These are phyloP conservation scores for Psilopsiagon aymara DNA, from an alignment of 2,113 vertebrate genomes.

Conservation along the genomic window DNA sequence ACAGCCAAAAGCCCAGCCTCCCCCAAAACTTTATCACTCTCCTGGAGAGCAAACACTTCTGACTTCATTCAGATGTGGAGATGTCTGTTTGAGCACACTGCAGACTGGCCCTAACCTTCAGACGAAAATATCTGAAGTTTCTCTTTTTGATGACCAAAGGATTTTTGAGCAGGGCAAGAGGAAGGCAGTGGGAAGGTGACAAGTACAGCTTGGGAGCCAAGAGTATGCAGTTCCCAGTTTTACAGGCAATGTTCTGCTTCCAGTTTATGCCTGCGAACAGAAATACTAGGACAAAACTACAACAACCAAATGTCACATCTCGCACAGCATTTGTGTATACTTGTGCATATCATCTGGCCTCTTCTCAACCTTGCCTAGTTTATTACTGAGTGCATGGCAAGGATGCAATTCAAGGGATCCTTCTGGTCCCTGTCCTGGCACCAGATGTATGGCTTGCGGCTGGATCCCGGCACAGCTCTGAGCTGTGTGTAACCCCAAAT, in stretches of 20 bases:
- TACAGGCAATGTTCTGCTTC: neutral
- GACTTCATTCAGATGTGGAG: neutral
- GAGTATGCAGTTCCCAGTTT: neutral
- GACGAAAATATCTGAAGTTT: neutral
- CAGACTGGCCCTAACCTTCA: neutral
- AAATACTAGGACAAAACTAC: neutral
- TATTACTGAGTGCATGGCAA: neutral
- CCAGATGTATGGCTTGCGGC: accelerated
- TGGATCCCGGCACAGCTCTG: neutral
- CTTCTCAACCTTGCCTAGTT: neutral
- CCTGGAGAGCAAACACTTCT: neutral
- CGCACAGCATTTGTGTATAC: neutral
- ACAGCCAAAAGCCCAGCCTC: neutral
- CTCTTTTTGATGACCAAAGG: neutral
- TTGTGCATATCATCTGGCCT: neutral
- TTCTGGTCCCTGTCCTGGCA: neutral
- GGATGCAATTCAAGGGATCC: no score
- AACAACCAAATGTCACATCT: neutral
- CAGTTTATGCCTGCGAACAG: neutral
- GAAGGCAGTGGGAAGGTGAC: neutral
- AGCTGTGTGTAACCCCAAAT: neutral
- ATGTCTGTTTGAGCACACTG: neutral
- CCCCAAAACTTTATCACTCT: neutral
- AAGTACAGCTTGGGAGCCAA: neutral
- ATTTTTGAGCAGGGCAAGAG: neutral